Evolutionary conservation across 2,888 invertebrate species (phyloP), one percentile per base, ranked within the genome.

Genomic region (Ophonus ardosiacus): DNA sequence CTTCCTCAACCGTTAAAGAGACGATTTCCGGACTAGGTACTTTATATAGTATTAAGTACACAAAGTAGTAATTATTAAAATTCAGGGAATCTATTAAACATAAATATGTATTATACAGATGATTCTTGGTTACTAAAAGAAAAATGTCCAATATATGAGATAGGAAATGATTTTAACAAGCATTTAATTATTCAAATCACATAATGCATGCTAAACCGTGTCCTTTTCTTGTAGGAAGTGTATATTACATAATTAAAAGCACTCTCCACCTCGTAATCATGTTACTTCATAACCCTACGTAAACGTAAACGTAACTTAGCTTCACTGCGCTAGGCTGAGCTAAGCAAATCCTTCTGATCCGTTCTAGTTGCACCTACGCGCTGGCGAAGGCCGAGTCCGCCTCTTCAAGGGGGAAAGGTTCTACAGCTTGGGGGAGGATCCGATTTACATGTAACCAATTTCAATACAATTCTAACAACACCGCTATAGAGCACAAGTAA

Each of bases 401-500:
- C 43, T 51, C 43, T 68, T 68, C 68, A 56, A 76, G 78, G 31
- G 78, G 56, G 78, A 78, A 78, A 56, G 78, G 57, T 31, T 31
- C 31, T 56, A 65, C 63, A 5, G 81, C 51, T 43, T 68, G 43
- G 56, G 81, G 81, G 81, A 81, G 81, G 38, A 56, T 13, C 65
- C 51, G 51, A 65, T 81, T 81, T 81, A 68, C 81, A 81, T 81
- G 81, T 40, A 81, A 81, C 81, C 51, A 68, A 81, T 81, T 81
- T 81, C 78, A 81, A 81, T 81, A 81, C 81, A 81, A 81, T 81
- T 68, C 68, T 24, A 81, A 81, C 31, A 56, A 21, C n/a, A 18
- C 43, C 43, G 43, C 43, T 31, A 31, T 31, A 31, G 31, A 31
- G 31, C 31, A 31, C 31, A 31, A 31, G 31, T 5, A 43, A 81